Evolutionary conservation across 2,888 invertebrate genomes (phyloP), one percentile per base, ranked within the genome.

Genomic region (Tenthredo amoena): DNA sequence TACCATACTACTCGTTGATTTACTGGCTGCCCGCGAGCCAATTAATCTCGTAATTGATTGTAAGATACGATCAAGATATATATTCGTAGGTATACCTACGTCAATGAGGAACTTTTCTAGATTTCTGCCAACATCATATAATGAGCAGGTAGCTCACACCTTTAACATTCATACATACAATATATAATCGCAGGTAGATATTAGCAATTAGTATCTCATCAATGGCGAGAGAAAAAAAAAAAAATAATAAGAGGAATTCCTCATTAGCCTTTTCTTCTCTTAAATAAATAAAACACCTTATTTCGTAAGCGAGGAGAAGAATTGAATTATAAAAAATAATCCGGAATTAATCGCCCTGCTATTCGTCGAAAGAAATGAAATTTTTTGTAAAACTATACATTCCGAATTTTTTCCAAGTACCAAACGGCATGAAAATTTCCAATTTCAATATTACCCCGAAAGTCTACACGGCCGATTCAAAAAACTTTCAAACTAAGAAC

Each of bases 21-120:
- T 76, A 76, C 76, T 43, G 47, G 43, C 43, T 47, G 43, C 76
- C 47, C 43, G 76, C 76, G 43, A 47, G 47, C 76, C 76, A 76
- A 76, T 76, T 76, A 76, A 76, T 76, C 43, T 76, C 76, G 43
- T 76, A 76, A 76, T 76, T 76, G 76, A 76, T 76, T 47, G 76
- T 47, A 18, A 47, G 76, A 76, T 76, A 76, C 47, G 76, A 76
- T 76, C 76, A 31, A 47, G 43, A 76, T 26, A 72, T 34, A 62
- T 34, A 62, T 62, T 62, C 62, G 37, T 71, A 71, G 18, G 43
- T 43, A 40, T 55, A 62, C 9, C 62, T 62, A 62, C 62, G 26
- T 62, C 62, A 26, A 62, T 62, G 21, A 26, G 10, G 26, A 62
- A 62, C 26, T 62, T 62, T 62, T 62, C 62, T 21, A 62, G 21